Base-by-base conservation (phyloP, 2,797 vertebrate genomes). In the Erpetoichthys calabaricus region DNA sequence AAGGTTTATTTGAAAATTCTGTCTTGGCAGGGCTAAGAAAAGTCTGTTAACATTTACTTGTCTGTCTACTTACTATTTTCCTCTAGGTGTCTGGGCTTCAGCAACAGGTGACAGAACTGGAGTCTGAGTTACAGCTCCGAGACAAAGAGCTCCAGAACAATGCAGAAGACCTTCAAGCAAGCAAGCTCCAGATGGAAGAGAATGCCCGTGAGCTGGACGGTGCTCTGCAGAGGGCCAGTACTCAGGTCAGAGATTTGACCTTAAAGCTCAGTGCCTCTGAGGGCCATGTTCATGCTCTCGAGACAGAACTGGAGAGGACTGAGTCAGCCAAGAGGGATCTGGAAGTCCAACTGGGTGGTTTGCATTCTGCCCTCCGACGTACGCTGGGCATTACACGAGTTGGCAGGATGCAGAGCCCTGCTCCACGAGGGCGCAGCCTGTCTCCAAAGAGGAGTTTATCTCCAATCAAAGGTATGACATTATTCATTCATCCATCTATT, bases 71-170 rank as follows among this genome's bases (percentile, higher is more conserved):
- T 8, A 1, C 1, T 1, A 0, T 45, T 45, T 54, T 53, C 6
- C 46, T 6, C 0, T 63, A 95, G 91, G 74, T 81, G 42, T 64
- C 75, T 60, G 67, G 67, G 58, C 72, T 91, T 52, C 83, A 81
- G 77, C 63, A 64, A 5, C 74, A 57, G 56, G 58, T 88, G 61
- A 64, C 61, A 1, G 78, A 88, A 57, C 66, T 75, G 58, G 82
- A 88, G 65, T 68, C 68, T 0, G 50, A 45, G 0, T 68, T 74
- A 1, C 60, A 62, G 47, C 70, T 75, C 49, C 74, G 8, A 8
- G 72, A 41, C 57, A 74, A 73, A 63, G 68, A 74, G 46, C 77
- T 86, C 41, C 73, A 65, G 52, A 66, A 70, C 45, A 73, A 55
- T 44, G 78, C 87, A 6, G 55, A 56, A 5, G 64, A 65, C 60